phyloP scores from a whole-genome alignment of 2,888 invertebrate species.

The Tipula lateralis region DNA sequence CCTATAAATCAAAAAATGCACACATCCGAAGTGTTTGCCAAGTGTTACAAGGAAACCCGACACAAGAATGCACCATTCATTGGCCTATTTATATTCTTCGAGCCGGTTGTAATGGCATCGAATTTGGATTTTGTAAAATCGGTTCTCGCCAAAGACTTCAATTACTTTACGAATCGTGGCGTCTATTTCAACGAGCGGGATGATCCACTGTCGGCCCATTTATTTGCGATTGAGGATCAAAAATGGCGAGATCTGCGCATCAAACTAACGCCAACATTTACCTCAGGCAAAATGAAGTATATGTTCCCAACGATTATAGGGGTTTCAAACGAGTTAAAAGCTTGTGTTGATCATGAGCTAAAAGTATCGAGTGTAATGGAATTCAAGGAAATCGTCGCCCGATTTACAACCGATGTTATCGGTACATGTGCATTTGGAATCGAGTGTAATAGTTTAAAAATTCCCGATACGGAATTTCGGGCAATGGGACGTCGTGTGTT shows the following conservation, averaged over 20 bases:
- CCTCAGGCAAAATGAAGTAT: slow-evolving; percentile 51
- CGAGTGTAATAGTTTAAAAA: slow-evolving; percentile 48
- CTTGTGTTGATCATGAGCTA: slow-evolving; percentile 37
- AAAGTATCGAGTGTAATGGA: slow-evolving; percentile 41
- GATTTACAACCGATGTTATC: slow-evolving; percentile 52
- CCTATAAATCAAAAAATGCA: slow-evolving; percentile 52
- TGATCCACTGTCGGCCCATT: slow-evolving; percentile 44
- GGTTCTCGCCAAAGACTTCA: slow-evolving; percentile 45
- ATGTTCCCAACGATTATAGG: slow-evolving; percentile 47
- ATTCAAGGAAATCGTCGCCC: slow-evolving; percentile 47
- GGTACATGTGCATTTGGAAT: slow-evolving; percentile 52
- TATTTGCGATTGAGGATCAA: slow-evolving; percentile 44
- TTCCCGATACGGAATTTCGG: slow-evolving; percentile 46
- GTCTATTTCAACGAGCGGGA: slow-evolving; percentile 41
- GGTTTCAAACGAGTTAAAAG: slow-evolving; percentile 40
- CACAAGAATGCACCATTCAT: slow-evolving; percentile 39
- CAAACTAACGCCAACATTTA: slow-evolving; percentile 51
- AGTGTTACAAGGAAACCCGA: slow-evolving; percentile 55
- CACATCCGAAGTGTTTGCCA: slow-evolving; percentile 57
- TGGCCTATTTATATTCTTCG: slow-evolving; percentile 41
- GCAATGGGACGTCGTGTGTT: slow-evolving; percentile 39
- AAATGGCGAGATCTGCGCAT: slow-evolving; percentile 50
- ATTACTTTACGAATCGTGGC: slow-evolving; percentile 44
- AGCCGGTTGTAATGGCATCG: slow-evolving; percentile 37
- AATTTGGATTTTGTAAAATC: slow-evolving; percentile 43